phyloP scores from a whole-genome alignment of 2,888 invertebrate genomes.

The Habrosyne pyritoides region DNA sequence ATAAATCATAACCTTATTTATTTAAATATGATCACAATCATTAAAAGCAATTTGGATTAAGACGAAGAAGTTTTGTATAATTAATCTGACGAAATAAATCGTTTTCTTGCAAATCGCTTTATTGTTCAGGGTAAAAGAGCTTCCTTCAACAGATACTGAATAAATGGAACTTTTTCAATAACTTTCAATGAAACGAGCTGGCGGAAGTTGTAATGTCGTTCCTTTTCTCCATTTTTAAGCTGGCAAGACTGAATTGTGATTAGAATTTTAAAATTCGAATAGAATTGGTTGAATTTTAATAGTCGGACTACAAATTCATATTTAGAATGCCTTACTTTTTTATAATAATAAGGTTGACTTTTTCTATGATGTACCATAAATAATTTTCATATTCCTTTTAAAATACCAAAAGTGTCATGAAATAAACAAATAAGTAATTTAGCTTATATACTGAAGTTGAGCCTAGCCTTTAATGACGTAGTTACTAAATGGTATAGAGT shows the following conservation, averaged over 20 bases:
- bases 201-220: conserved; percentile 32
- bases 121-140: conserved; percentile 25
- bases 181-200: conserved; percentile 48
- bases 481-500: background rate
- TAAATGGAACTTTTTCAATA: conserved; percentile 70
- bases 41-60: conserved; percentile 5
- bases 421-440: background rate
- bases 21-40: background rate
- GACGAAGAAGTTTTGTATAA: conserved; percentile 30
- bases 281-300: background rate
- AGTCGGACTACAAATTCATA: background rate
- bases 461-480: background rate
- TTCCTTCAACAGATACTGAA: conserved; percentile 37
- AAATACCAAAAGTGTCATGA: background rate
- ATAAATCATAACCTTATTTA: background rate
- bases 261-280: conserved; percentile 46
- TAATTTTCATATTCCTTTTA: too few relatives aligned
- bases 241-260: conserved; percentile 36
- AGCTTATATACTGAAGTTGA: background rate
- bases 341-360: too few relatives aligned
- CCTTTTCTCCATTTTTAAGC: conserved; percentile 37
- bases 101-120: conserved; percentile 27
- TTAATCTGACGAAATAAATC: conserved; percentile 33
- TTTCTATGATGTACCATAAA: too few relatives aligned
- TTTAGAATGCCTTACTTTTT: background rate